Evolutionary conservation across 2,797 vertebrate species (phyloP), one percentile per base, ranked within the genome.

Genomic region (Setipinna tenuifilis): DNA sequence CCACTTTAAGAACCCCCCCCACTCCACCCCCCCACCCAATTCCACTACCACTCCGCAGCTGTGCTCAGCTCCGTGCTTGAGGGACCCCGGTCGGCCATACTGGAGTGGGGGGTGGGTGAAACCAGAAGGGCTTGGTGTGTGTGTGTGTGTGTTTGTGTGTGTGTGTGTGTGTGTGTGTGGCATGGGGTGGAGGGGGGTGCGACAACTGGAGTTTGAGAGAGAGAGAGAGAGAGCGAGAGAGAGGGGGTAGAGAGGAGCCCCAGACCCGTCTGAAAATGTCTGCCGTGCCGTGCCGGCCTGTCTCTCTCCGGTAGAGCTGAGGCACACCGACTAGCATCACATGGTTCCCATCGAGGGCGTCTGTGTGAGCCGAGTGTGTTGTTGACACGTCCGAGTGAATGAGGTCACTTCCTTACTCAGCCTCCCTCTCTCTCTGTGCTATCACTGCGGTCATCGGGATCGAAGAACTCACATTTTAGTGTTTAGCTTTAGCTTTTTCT

Each of bases 251-350:
- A 41, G 35, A 2, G 35, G 2, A 35, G 25, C 65, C 65, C 65
- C 87, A 88, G 85, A 84, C 82, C 85, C 62, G 80, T 85, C 81
- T 87, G 82, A 85, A 88, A 87, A 89, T 88, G 87, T 87, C 85
- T 88, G 59, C 84, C 71, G 65, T 41, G 21, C 10, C 10, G 46
- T 54, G 31, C 71, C 17, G 68, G 14, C 31, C 84, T 87, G 83
- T 83, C 50, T 86, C 84, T 80, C 82, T 85, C 62, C 59, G 50
- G 78, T 58, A 17, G 17, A 11, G 82, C 35, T 44, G 62, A 84
- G 59, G 54, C 83, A 54, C 71, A 65, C 75, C 81, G 82, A 87
- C 85, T 59, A 86, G 10, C 83, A 83, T 86, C 83, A 89, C 86
- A 86, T 87, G 75, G 82, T 87, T 48, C 80, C 82, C 50, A 80